Conservation (phyloP, 1,140 invertebrate species). For the Steinernema feltiae region DNA sequence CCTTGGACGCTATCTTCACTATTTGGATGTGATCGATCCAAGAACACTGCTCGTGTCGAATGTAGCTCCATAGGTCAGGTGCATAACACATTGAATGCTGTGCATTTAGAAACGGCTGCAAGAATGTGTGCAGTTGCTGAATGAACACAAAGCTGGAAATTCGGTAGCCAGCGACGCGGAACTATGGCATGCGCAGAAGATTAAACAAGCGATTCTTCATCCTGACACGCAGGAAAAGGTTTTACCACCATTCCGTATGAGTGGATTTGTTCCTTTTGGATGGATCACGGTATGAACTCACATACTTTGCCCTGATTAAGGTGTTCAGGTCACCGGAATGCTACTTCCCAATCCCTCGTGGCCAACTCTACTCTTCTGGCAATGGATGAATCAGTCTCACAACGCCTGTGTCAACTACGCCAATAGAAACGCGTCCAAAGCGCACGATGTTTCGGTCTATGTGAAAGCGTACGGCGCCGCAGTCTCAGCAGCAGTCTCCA, state of each 20-base stretch:
- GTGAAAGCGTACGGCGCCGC: slow-evolving; percentile 59
- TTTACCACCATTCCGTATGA: slow-evolving; percentile 63
- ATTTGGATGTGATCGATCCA: slow-evolving; percentile 61
- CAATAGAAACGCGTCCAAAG: slow-evolving; percentile 63
- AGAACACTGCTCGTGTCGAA: slow-evolving; percentile 58
- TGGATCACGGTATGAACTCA: slow-evolving; percentile 59
- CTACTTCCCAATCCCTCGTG: slow-evolving; percentile 62
- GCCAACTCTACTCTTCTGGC: slow-evolving; percentile 61
- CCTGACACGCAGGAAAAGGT: slow-evolving; percentile 63
- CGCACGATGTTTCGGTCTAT: slow-evolving; percentile 60
- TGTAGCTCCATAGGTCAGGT: slow-evolving; percentile 39
- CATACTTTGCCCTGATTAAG: background rate
- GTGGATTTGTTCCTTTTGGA: slow-evolving; percentile 63
- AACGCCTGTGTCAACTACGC: slow-evolving; percentile 63
- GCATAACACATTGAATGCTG: background rate
- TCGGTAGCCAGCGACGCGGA: slow-evolving; percentile 56
- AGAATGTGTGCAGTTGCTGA: slow-evolving; percentile 57
- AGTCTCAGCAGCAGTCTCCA: slow-evolving; percentile 46
- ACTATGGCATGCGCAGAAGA: slow-evolving; percentile 63
- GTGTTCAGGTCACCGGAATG: slow-evolving; percentile 61
- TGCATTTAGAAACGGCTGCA: slow-evolving; percentile 58
- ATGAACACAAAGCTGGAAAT: slow-evolving; percentile 56
- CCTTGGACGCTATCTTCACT: slow-evolving; percentile 59
- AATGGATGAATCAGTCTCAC: slow-evolving; percentile 63
- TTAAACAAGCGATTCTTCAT: slow-evolving; percentile 62